Evolutionary conservation across 2,888 invertebrate species (phyloP), one percentile per base, ranked within the genome.

Genomic region (Latrodectus elegans): DNA sequence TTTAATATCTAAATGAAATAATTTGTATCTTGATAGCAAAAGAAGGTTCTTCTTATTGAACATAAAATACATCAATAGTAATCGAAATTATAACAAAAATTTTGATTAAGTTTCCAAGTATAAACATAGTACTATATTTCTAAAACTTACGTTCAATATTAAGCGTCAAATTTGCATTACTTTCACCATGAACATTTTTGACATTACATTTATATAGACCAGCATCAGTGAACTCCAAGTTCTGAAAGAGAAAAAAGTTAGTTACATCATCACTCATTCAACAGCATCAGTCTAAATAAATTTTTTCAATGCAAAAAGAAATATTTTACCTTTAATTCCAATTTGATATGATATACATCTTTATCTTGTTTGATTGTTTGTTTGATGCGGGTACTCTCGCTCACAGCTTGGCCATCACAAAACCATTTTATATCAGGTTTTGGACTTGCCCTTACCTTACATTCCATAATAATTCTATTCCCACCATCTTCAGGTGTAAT

Each of bases 401-500:
- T 84, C 6, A 90, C 89, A 11, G 72, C 80, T 8, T 38, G 74
- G 11, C 89, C 89, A 75, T 90, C 90, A 26, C 82, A 86, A 64
- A 55, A 84, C 90, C 90, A 90, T 49, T 72, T 85, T 52, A 90
- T 90, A 52, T 89, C 95, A 73, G 99, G 99, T 93, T 96, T 97
- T 90, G 99, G 98, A 93, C 97, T 97, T 72, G 98, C 98, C 93
- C 92, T 92, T 79, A 96, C 96, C 91, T 95, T 95, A 94, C 99
- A 99, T 93, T 97, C 97, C 96, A 99, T 97, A 89, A 97, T 96
- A 91, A 99, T 97, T 91, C 98, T 95, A 91, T 98, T 98, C 91
- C 99, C 99, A 92, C 96, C 97, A 93, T 97, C 97, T 93, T 99
- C 98, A 92, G 99, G 99, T 94, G 98, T 97, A 93, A 99, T 99